These are phyloP conservation scores for Pongo pygmaeus DNA, from an alignment of 2,113 vertebrate species.

Conservation along the genomic window DNA sequence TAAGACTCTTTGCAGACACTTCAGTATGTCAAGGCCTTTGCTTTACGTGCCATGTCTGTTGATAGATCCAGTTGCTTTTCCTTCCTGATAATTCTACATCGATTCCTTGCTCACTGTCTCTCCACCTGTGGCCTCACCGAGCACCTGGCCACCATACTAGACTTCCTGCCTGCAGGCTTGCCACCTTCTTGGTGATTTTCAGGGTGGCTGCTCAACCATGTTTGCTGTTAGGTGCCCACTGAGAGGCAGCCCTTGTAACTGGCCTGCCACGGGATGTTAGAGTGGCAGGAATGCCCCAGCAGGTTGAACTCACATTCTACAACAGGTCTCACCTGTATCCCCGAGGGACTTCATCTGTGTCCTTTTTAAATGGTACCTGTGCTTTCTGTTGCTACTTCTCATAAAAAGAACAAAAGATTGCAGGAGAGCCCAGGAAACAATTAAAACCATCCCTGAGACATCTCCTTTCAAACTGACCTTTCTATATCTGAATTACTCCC, in stretches of 20 bases:
- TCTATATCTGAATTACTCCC: background rate
- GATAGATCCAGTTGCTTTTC: background rate
- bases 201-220: background rate
- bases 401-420: background rate
- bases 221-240: accelerated
- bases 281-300: background rate
- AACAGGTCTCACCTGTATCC: background rate
- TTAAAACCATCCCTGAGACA: background rate
- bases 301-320: background rate
- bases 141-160: background rate
- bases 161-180: background rate
- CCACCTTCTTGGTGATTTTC: background rate
- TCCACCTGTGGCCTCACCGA: too few relatives aligned
- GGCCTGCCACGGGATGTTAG: too few relatives aligned
- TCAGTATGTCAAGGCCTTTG: background rate
- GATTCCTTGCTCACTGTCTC: background rate
- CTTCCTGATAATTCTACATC: background rate
- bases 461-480: background rate
- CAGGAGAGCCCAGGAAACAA: background rate
- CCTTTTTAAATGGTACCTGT: background rate
- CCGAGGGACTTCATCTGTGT: background rate
- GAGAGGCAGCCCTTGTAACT: background rate
- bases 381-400: background rate
- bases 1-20: background rate
- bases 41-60: background rate